Conservation (phyloP, 2,888 invertebrate species). For the Carterocephalus palaemon region DNA sequence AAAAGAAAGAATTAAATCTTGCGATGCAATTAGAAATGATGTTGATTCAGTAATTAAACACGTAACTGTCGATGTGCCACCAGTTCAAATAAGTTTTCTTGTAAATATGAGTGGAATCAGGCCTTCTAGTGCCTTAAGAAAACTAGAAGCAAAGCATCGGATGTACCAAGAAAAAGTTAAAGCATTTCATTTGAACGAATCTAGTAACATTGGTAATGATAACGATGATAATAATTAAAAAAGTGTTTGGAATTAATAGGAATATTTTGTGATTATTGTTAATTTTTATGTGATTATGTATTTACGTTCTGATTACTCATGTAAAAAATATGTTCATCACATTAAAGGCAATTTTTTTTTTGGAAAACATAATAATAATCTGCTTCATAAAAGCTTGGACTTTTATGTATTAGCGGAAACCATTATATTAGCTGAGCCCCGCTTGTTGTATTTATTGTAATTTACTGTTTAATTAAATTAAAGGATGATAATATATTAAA, state of each 20-base stretch:
- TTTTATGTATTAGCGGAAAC: too few species aligned
- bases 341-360: too few species aligned
- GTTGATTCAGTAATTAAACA: slow-evolving; percentile 24
- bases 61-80: slow-evolving; percentile 37
- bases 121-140: slow-evolving; percentile 54
- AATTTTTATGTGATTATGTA: too few species aligned
- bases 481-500: neutral
- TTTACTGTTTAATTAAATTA: too few species aligned
- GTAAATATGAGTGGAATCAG: slow-evolving; percentile 57
- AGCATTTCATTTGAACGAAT: slow-evolving; percentile 44
- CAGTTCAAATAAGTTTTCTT: slow-evolving; percentile 63
- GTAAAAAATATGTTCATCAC: too few species aligned
- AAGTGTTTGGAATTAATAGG: neutral
- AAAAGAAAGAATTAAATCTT: slow-evolving; percentile 11
- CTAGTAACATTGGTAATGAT: neutral
- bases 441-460: too few species aligned
- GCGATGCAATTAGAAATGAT: slow-evolving; percentile 1
- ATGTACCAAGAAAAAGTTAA: slow-evolving; percentile 69
- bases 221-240: slow-evolving; percentile 3
- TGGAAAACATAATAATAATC: too few species aligned
- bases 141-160: slow-evolving; percentile 65
- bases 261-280: slow-evolving; percentile 10
- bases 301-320: too few species aligned
- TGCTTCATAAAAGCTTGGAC: too few species aligned
- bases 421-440: too few species aligned